Evolutionary conservation across 2,113 vertebrate genomes (phyloP).

Genomic region (Propithecus coquereli): DNA sequence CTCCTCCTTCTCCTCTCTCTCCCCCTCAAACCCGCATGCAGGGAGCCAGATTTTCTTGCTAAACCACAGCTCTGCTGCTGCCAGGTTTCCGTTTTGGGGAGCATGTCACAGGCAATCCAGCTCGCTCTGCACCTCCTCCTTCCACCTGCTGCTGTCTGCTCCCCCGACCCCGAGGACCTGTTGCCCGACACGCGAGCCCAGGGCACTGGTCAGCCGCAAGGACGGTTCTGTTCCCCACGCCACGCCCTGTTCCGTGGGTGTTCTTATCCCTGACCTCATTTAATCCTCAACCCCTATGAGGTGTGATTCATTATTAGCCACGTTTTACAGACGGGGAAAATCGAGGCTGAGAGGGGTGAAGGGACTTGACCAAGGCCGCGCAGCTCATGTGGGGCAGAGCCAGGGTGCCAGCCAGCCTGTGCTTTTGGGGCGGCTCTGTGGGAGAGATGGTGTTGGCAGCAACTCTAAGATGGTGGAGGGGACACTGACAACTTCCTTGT

Average conservation of each 20-base stretch:
- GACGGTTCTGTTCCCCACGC: background rate
- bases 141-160: background rate
- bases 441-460: accelerated
- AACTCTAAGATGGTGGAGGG: accelerated
- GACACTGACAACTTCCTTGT: accelerated
- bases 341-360: accelerated
- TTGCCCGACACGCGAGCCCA: accelerated
- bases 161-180: background rate
- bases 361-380: background rate
- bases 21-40: too few species aligned
- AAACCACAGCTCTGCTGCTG: background rate
- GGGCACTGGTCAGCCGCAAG: background rate
- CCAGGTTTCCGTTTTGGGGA: background rate
- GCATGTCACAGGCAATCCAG: background rate
- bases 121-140: background rate
- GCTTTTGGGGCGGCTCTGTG: background rate
- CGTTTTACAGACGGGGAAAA: background rate
- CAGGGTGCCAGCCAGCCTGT: background rate
- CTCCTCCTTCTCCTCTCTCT: background rate
- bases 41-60: background rate
- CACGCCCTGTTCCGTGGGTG: background rate
- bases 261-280: background rate
- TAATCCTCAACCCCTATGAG: background rate
- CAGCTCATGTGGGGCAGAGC: accelerated
- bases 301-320: background rate